phyloP scores from a whole-genome alignment of 2,113 vertebrate species.

The Miniopterus natalensis region DNA sequence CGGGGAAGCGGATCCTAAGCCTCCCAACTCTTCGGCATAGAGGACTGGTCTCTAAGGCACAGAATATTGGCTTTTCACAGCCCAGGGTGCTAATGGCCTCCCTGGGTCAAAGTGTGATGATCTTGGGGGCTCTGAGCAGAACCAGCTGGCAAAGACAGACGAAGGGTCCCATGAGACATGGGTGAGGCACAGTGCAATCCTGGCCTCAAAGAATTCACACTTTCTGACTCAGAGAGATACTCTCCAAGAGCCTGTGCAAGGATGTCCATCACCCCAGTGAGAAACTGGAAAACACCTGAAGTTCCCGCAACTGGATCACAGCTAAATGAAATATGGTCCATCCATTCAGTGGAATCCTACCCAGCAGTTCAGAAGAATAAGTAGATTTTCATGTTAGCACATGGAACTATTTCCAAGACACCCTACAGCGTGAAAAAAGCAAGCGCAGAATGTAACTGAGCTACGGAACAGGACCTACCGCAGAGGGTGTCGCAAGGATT shows the following conservation, averaged over 20 bases:
- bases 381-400: not conserved
- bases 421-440: rapidly evolving
- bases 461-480: not conserved
- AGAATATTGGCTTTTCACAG: not conserved
- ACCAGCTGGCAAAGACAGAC: not conserved
- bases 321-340: not conserved
- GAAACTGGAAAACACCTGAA: not conserved
- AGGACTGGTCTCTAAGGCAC: rapidly evolving
- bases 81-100: not conserved
- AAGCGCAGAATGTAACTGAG: not conserved
- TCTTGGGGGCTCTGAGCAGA: not conserved
- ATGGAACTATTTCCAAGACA: not conserved
- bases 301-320: rapidly evolving
- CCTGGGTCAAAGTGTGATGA: not conserved
- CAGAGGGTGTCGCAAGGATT: not conserved
- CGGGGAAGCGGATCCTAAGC: not conserved
- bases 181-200: not conserved
- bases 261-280: not conserved
- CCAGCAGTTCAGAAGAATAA: not conserved
- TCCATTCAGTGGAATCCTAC: not conserved
- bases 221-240: not conserved
- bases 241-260: not conserved
- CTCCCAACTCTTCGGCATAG: not conserved
- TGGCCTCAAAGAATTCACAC: not conserved
- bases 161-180: rapidly evolving